Conservation (phyloP, 1,140 invertebrate species). For the Rhizoglyphus robini region DNA sequence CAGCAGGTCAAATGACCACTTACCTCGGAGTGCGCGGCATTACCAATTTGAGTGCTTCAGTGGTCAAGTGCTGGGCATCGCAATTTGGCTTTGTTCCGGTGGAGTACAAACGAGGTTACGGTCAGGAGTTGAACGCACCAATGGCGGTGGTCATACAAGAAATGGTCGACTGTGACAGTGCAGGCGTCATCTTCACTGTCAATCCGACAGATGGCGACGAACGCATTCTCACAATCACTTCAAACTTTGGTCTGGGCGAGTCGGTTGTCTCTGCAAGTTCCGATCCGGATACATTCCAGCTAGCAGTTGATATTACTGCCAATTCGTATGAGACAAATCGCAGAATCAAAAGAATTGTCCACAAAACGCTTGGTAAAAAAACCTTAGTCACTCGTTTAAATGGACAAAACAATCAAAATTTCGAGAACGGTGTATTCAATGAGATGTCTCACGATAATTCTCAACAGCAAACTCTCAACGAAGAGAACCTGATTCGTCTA, state of each 20-base stretch:
- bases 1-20: slow-evolving; percentile 70
- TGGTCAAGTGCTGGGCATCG: slow-evolving; percentile 63
- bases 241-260: slow-evolving; percentile 66
- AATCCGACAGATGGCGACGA: slow-evolving; percentile 55
- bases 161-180: slow-evolving; percentile 51
- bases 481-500: slow-evolving; percentile 7
- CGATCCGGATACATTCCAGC: slow-evolving; percentile 55
- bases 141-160: slow-evolving; percentile 70
- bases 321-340: neutral
- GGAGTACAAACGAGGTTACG: slow-evolving; percentile 52
- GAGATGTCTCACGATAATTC: neutral
- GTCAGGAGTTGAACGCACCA: slow-evolving; percentile 45
- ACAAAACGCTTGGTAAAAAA: slow-evolving; percentile 7
- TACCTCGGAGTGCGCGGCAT: slow-evolving; percentile 46
- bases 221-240: slow-evolving; percentile 50
- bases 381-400: neutral
- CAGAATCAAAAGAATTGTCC: neutral
- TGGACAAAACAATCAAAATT: neutral
- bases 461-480: slow-evolving; percentile 17
- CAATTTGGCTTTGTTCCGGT: slow-evolving; percentile 57
- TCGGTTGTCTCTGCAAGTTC: slow-evolving; percentile 53
- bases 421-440: neutral
- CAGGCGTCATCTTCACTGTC: slow-evolving; percentile 65
- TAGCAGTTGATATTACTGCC: slow-evolving; percentile 29
- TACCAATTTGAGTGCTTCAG: slow-evolving; percentile 40